Evolutionary conservation across 2,113 vertebrate species (phyloP).

Genomic region (Galeopterus variegatus): DNA sequence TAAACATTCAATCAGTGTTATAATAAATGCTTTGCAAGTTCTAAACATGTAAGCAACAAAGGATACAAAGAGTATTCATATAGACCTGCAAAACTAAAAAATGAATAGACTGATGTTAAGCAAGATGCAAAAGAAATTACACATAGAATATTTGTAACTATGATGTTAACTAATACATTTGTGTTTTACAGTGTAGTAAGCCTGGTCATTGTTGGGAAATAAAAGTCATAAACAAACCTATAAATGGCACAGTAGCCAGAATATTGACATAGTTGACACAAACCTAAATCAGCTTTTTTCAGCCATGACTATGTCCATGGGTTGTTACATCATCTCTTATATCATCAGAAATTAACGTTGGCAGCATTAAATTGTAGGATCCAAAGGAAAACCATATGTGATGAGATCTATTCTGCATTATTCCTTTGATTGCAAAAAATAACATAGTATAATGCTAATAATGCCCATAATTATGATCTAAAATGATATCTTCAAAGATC

Average conservation of each 20-base stretch:
- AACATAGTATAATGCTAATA: not conserved
- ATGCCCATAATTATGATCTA: not conserved
- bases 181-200: not conserved
- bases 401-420: not conserved
- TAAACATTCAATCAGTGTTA: not conserved
- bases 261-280: not conserved
- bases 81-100: not conserved
- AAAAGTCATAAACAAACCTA: not conserved
- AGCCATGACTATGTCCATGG: not conserved
- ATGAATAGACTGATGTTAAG: not conserved
- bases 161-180: not conserved
- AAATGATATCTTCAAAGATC: not conserved
- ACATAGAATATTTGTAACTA: not conserved
- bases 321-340: not conserved
- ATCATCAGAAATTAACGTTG: not conserved
- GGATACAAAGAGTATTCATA: not conserved
- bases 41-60: not conserved
- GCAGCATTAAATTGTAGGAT: not conserved
- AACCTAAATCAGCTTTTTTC: not conserved
- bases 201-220: not conserved
- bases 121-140: not conserved
- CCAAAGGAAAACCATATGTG: not conserved
- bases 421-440: not conserved
- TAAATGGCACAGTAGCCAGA: not conserved
- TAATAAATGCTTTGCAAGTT: not conserved